A percentile compares a stretch with the other conserved stretches of the same genome.
Conservation (phyloP, 1,140 invertebrate genomes). For the Sitobion miscanthi region DNA sequence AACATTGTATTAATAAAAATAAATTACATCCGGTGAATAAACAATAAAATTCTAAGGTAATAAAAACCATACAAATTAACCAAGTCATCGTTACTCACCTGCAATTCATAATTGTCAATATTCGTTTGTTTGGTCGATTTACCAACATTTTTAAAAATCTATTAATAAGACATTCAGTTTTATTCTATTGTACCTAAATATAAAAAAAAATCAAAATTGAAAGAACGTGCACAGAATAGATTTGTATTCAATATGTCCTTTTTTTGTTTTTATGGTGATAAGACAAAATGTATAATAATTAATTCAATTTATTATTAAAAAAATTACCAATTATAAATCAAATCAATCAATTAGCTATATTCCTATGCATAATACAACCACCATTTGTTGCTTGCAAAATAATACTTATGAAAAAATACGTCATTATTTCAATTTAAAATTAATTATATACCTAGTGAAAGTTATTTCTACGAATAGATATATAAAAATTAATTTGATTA, state of each 20-base stretch:
- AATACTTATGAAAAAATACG: background rate
- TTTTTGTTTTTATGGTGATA: background rate
- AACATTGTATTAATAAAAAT: background rate
- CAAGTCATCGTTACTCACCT: background rate
- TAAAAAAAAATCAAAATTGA: background rate
- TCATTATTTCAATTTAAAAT: background rate
- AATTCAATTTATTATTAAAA: background rate
- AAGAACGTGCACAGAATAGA: background rate
- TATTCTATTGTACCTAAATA: background rate
- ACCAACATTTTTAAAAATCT: background rate
- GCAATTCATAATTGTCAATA: background rate
- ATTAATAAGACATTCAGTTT: background rate
- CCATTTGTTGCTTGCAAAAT: background rate
- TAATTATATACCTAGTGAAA: background rate
- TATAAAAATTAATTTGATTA: background rate
- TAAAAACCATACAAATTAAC: background rate
- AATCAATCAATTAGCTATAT: background rate
- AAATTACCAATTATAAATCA: no score
- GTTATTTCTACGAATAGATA: background rate
- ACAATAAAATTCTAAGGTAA: background rate
- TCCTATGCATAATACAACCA: background rate
- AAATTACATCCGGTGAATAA: background rate
- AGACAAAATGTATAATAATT: background rate
- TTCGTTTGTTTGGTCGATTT: background rate
- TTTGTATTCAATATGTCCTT: background rate